Conservation (phyloP, 2,888 invertebrate genomes). For the Hetaerina titia region DNA sequence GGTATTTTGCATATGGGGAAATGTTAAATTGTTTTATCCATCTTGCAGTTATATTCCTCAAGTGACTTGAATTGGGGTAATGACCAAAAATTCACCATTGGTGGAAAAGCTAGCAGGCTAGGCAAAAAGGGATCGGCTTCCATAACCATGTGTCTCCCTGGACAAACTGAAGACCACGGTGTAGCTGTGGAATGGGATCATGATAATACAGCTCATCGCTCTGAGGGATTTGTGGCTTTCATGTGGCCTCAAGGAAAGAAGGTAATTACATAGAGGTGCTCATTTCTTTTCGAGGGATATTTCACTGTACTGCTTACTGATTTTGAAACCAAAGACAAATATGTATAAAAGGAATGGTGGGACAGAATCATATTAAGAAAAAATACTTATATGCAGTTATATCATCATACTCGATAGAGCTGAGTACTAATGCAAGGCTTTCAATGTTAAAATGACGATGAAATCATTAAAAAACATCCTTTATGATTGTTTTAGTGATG, state of each 20-base stretch:
- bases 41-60: constrained; percentile 6
- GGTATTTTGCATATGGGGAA: too few relatives aligned
- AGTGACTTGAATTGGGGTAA: constrained; percentile 9
- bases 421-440: too few relatives aligned
- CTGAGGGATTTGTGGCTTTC: constrained; percentile 8
- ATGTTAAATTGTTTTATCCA: not conserved
- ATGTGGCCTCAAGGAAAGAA: constrained; percentile 55
- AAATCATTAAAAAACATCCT: too few relatives aligned
- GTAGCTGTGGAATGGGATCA: constrained; percentile 21
- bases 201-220: not conserved
- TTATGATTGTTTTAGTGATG: too few relatives aligned
- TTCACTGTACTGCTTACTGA: too few relatives aligned
- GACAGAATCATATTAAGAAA: too few relatives aligned
- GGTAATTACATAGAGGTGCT: not conserved
- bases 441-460: too few relatives aligned
- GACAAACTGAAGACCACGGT: constrained; percentile 42
- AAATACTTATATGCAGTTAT: too few relatives aligned
- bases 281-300: not conserved
- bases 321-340: too few relatives aligned
- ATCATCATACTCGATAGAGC: too few relatives aligned
- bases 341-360: too few relatives aligned
- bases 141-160: constrained; percentile 9
- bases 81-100: constrained; percentile 13
- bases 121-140: not conserved
- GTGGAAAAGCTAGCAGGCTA: not conserved